Base-by-base conservation (phyloP, 2,113 vertebrate species). In the Porphyrio hochstetteri region DNA sequence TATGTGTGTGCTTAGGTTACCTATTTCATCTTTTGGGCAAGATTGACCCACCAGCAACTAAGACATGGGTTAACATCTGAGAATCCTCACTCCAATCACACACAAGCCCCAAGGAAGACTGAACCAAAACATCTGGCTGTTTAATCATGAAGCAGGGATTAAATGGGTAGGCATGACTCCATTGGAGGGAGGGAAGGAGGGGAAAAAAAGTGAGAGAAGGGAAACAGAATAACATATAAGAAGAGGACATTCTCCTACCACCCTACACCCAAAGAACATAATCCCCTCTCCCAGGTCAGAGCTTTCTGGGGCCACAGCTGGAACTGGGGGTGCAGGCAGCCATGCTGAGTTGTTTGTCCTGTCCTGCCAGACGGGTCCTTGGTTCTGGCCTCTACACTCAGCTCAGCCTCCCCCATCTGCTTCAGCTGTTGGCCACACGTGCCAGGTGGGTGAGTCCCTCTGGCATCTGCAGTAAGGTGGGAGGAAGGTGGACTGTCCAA, bases 121-220 rank as follows among this genome's bases (percentile, higher is more conserved):
- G 56, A 92, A 57, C 10, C 14, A 19, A 75, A 81, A 50, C 1
- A 0, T 44, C 56, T 55, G 56, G 29, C 35, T 42, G 33, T 69
- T 55, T 0, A 0, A 6, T 36, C 31, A 70, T 0, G 0, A 57
- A 16, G 18, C 1, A 0, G 28, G 35, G 36, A 38, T 52, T 46
- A 77, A 77, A 59, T 1, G 2, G 44, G 27, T 52, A 77, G 24
- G 28, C 44, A 36, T n/a, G 44, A 52, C 19, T 71, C 35, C 24
- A 46, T 5, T 16, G 52, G 38, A 60, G 24, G 12, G 5, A 74
- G 46, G 16, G 8, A 74, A n/a, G 16, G 4, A 68, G 46, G 13
- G 10, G 61, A 10, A 44, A 69, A 52, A 68, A 77, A 11, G 21
- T 12, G 23, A 86, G 50, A 64, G 23, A 87, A 87, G 13, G 33